Base-by-base conservation (phyloP, 2,797 vertebrate genomes). In the Falco peregrinus region DNA sequence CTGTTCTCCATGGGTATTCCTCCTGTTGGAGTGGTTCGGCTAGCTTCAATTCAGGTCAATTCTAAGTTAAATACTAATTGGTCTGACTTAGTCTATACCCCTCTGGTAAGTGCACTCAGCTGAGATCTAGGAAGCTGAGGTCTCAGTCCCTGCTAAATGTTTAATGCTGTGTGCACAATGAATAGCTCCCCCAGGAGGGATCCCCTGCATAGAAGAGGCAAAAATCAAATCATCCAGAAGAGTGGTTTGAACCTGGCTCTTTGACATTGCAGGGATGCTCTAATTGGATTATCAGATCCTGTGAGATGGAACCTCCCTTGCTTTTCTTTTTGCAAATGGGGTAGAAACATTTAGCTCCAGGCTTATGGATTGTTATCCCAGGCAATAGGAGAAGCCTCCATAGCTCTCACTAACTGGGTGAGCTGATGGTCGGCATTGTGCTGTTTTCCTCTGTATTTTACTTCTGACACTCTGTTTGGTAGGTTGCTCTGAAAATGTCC, bases 261-360 rank as follows among this genome's bases (percentile, higher is more conserved):
- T 93, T 96, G 77, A 80, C 84, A 67, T 93, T 81, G 57, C 70
- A 65, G 43, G 89, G 43, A 41, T 67, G 56, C 56, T 79, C 70
- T 92, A 96, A 94, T 89, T 95, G 77, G 92, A 95, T 96, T 96
- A 93, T 82, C 87, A 92, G 75, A 84, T 92, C 67, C 81, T 84
- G 74, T 63, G 93, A 82, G 67, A 35, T 89, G 64, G 89, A 94
- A 87, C 68, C 20, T 87, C 78, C 48, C 39, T 94, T 74, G 31
- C 29, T 67, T 90, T 90, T 71, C 67, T 81, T 76, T 82, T 71
- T 75, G 41, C 45, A 81, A 68, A 78, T 11, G 13, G 15, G 7
- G 41, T 85, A 78, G 90, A 91, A 95, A 86, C 18, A 33, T 78
- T 80, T 81, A 91, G 47, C 53, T 91, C 33, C 65, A 64, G 41